Conservation (phyloP, 2,113 vertebrate genomes). For the Phocoena phocoena region DNA sequence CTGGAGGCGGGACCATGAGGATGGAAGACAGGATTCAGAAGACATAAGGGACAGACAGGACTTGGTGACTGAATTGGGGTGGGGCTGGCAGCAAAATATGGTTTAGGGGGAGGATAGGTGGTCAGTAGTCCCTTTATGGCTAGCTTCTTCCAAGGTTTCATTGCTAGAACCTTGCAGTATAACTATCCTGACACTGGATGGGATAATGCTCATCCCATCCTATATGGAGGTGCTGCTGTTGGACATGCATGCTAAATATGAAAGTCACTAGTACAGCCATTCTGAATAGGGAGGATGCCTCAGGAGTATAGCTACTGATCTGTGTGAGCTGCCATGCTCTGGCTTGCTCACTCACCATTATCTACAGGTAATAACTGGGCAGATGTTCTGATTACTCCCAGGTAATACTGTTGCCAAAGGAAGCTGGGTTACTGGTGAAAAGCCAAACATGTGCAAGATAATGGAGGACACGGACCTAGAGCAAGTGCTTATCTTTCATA, state of each 20-base stretch:
- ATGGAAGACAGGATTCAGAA: background rate
- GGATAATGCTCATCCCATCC: background rate
- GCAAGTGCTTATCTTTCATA: background rate
- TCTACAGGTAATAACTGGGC: constrained; percentile 89
- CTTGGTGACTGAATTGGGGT: background rate
- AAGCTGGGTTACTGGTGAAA: constrained; percentile 85
- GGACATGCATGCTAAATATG: background rate
- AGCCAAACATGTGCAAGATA: background rate
- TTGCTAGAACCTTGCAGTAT: background rate
- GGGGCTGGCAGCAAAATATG: background rate
- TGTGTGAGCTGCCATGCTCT: constrained; percentile 53
- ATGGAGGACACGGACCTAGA: background rate
- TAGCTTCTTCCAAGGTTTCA: background rate
- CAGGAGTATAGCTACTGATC: background rate
- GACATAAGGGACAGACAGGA: background rate
- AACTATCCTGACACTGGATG: background rate
- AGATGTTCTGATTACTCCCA: constrained; percentile 85
- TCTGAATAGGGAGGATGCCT: background rate
- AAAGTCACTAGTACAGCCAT: background rate
- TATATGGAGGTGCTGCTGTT: background rate
- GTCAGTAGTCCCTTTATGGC: too few relatives aligned
- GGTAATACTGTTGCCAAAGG: constrained; percentile 87
- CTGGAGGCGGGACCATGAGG: background rate
- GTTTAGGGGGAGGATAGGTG: background rate
- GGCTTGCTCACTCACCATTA: constrained; percentile 83